Conservation (phyloP, 2,797 vertebrate species). For the Poliocrania exsul region DNA sequence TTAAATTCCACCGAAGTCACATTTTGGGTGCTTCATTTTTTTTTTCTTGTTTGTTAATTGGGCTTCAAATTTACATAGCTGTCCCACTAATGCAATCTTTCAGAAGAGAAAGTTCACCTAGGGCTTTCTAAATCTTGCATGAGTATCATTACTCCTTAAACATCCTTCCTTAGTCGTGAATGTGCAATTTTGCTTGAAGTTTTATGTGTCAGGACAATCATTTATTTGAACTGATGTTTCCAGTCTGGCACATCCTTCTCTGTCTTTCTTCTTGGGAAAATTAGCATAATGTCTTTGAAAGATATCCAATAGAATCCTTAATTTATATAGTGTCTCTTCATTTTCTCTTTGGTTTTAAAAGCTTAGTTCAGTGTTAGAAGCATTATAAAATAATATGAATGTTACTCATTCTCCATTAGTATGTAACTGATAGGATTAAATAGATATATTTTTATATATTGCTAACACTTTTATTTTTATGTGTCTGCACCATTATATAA, state of each 20-base stretch:
- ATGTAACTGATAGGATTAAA: not conserved
- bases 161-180: not conserved
- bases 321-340: not conserved
- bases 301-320: constrained; percentile 3
- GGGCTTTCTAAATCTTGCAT: constrained; percentile 57
- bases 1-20: not conserved
- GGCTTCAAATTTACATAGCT: constrained; percentile 28
- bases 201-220: constrained; percentile 20
- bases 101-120: constrained; percentile 22
- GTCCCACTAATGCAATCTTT: constrained; percentile 34
- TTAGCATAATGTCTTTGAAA: constrained; percentile 40
- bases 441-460: not conserved
- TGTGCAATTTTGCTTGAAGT: constrained; percentile 49
- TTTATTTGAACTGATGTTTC: constrained; percentile 52
- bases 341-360: constrained; percentile 28
- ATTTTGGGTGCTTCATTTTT: not conserved
- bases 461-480: not conserved
- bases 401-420: not conserved
- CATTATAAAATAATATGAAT: not conserved
- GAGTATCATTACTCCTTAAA: constrained; percentile 57
- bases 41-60: not conserved
- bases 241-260: constrained; percentile 28
- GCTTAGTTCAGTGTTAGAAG: not conserved
- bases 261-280: constrained; percentile 13
- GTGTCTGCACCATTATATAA: not conserved